Conservation (phyloP, 1,140 invertebrate species). For the Musca domestica region DNA sequence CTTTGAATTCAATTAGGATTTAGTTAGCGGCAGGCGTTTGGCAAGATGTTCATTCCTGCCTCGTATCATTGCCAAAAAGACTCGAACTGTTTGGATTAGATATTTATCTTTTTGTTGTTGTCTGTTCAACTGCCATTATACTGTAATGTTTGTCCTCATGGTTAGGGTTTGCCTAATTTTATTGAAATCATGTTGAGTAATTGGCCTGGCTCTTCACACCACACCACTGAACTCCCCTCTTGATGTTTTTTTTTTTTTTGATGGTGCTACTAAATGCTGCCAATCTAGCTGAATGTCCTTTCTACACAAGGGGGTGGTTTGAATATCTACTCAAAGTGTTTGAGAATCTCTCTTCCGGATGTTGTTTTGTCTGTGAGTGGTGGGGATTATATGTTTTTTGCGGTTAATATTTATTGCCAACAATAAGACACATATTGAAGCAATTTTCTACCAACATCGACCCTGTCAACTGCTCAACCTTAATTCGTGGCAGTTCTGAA, state of each 20-base stretch:
- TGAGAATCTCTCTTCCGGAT: no score
- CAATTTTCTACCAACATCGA: slow-evolving; percentile 30
- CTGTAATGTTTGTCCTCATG: slow-evolving; percentile 4
- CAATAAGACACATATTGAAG: slow-evolving; percentile 30
- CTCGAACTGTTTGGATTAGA: not conserved
- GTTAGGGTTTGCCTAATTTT: slow-evolving; percentile 41
- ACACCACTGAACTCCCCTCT: not conserved
- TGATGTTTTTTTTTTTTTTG: not conserved
- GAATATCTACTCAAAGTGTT: no score
- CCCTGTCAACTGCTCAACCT: not conserved
- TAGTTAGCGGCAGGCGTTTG: no score
- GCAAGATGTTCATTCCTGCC: no score
- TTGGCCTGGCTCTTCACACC: slow-evolving; percentile 36
- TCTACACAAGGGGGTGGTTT: no score
- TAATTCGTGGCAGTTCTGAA: not conserved
- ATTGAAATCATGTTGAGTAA: slow-evolving; percentile 55
- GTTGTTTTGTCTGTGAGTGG: slow-evolving; percentile 30
- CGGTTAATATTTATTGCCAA: slow-evolving; percentile 52
- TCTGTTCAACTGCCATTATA: slow-evolving; percentile 9
- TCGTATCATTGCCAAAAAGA: no score
- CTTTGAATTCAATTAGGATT: no score
- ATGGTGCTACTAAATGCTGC: no score
- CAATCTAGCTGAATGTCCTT: not conserved
- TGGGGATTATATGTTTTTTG: slow-evolving; percentile 43
- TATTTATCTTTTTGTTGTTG: slow-evolving; percentile 31